These are phyloP conservation scores for Sminthurinus aureus DNA, from an alignment of 2,888 invertebrate genomes.

Conservation along the genomic window DNA sequence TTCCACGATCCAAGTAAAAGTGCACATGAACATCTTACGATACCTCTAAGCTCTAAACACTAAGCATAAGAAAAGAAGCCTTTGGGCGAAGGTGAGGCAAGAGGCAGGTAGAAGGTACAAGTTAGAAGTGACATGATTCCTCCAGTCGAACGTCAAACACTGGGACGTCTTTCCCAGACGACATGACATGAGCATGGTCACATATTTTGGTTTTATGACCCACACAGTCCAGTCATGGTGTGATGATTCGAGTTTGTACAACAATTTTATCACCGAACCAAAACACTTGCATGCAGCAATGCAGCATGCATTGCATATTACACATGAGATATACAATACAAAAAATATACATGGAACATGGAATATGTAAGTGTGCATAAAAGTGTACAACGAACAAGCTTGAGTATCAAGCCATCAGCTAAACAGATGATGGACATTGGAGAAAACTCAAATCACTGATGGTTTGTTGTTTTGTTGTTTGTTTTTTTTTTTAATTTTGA, in stretches of 20 bases:
- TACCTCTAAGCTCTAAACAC: background rate
- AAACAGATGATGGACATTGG: too few relatives aligned
- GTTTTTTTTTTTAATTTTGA: too few relatives aligned
- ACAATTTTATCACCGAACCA: constrained; percentile 3
- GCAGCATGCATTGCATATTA: too few relatives aligned
- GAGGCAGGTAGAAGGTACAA: background rate
- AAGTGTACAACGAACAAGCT: too few relatives aligned
- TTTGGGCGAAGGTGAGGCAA: constrained; percentile 34
- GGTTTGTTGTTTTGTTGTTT: too few relatives aligned
- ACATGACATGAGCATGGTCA: constrained; percentile 32
- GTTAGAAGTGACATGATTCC: constrained; percentile 13
- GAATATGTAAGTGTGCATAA: too few relatives aligned
- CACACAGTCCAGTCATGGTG: constrained; percentile 16
- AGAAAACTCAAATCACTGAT: too few relatives aligned
- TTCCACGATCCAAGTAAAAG: background rate
- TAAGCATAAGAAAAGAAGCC: constrained; percentile 2
- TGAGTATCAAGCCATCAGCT: too few relatives aligned
- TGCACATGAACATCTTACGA: background rate
- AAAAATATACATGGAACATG: too few relatives aligned
- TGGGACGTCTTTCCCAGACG: constrained; percentile 32
- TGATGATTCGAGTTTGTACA: constrained; percentile 21
- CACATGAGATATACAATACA: too few relatives aligned
- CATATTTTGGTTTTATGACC: constrained; percentile 32
- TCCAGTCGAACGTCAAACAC: constrained; percentile 22
- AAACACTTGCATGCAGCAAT: background rate